These are phyloP conservation scores for Cyrtorhinus lividipennis DNA, from an alignment of 1,140 invertebrate genomes.

Conservation along the genomic window DNA sequence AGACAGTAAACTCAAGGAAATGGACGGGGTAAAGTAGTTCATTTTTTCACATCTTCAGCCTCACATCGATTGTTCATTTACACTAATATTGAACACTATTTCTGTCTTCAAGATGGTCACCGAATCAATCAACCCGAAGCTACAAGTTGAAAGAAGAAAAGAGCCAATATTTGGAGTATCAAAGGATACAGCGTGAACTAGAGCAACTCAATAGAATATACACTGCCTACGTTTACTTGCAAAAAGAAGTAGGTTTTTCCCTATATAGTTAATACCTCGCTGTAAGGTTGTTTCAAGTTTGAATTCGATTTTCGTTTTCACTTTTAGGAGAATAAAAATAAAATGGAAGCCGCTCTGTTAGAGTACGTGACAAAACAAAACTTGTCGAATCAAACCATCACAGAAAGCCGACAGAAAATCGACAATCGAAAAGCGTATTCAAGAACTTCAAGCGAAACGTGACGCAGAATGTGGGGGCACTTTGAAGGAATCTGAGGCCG, in stretches of 20 bases:
- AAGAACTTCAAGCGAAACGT: slow-evolving; percentile 33
- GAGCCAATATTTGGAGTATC: slow-evolving; percentile 72
- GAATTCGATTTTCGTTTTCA: slow-evolving; percentile 10
- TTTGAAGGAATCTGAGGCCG: slow-evolving; percentile 47
- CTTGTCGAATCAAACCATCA: too few species aligned
- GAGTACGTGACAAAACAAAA: too few species aligned
- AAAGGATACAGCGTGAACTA: slow-evolving; percentile 70
- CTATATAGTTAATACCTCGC: too few species aligned
- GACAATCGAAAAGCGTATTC: slow-evolving; percentile 26
- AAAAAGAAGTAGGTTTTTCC: slow-evolving; percentile 33
- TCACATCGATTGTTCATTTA: slow-evolving; percentile 11
- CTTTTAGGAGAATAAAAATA: slow-evolving; percentile 30
- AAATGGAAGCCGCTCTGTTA: slow-evolving; percentile 37
- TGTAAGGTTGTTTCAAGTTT: too few species aligned
- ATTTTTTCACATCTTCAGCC: background rate
- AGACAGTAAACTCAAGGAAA: slow-evolving; percentile 76
- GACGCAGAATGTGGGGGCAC: slow-evolving; percentile 53
- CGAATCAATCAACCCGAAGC: slow-evolving; percentile 77
- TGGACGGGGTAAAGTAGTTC: slow-evolving; percentile 62
- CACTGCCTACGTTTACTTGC: slow-evolving; percentile 53
- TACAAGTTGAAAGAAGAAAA: slow-evolving; percentile 77
- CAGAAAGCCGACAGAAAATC: slow-evolving; percentile 32
- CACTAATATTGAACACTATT: too few species aligned
- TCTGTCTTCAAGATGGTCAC: slow-evolving; percentile 48
- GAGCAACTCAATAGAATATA: slow-evolving; percentile 67